phyloP scores from a whole-genome alignment of 2,113 vertebrate species.

The Anguilla japonica region DNA sequence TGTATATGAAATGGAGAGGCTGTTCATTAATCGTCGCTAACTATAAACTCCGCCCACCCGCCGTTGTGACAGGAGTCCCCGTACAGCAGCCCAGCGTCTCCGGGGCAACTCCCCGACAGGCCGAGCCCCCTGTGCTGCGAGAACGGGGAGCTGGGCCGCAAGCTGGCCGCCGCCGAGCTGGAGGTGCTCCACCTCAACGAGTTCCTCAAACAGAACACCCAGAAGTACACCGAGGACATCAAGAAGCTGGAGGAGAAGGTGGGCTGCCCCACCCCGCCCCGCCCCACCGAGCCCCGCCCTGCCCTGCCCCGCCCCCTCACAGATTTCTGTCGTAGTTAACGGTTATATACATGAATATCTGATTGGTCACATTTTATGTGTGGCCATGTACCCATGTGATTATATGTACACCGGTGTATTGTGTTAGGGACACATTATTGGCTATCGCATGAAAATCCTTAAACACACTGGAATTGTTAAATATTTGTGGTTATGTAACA shows the following conservation, averaged over 20 bases:
- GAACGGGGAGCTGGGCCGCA: constrained; percentile 80
- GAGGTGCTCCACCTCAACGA: constrained; percentile 82
- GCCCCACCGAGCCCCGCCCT: too few relatives aligned
- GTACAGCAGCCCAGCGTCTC: constrained; percentile 27
- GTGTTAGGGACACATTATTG: too few relatives aligned
- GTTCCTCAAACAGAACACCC: constrained; percentile 79
- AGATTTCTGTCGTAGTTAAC: too few relatives aligned
- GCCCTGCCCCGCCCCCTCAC: too few relatives aligned
- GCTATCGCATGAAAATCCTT: too few relatives aligned
- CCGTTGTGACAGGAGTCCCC: constrained; percentile 53
- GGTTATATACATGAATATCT: too few relatives aligned
- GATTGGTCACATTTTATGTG: too few relatives aligned
- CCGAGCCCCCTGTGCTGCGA: constrained; percentile 62
- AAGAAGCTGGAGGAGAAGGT: constrained; percentile 96
- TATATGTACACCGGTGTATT: too few relatives aligned
- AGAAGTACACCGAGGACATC: constrained; percentile 84
- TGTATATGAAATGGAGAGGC: neutral
- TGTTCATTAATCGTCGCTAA: neutral
- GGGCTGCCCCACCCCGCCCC: neutral
- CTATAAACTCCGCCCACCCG: neutral
- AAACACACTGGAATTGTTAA: too few relatives aligned
- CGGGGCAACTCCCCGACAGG: constrained; percentile 54
- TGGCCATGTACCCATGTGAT: too few relatives aligned
- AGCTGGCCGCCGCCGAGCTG: constrained; percentile 76
- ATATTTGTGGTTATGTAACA: too few relatives aligned